Percentiles rank a stretch among this genome's conserved stretches.
phyloP scores from a whole-genome alignment of 2,797 vertebrate genomes.

The Labroides dimidiatus region DNA sequence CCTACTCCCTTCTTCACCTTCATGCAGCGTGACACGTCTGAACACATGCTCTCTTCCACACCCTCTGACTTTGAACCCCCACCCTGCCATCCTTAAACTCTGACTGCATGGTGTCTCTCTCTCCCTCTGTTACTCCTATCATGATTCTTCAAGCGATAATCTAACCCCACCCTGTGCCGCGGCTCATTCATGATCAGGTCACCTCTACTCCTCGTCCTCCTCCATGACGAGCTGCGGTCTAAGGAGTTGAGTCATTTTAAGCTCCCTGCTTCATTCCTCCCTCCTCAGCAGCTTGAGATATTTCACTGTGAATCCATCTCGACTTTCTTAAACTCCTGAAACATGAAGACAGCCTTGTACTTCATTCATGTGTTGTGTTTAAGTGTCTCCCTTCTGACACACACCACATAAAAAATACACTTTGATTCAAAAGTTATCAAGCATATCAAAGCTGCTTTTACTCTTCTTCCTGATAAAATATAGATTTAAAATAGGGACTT shows the following conservation, averaged over 20 bases:
- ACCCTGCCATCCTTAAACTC: neutral
- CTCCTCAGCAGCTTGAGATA: conserved; percentile 35
- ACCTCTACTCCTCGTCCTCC: conserved; percentile 27
- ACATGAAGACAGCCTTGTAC: neutral
- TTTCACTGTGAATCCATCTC: conserved; percentile 5
- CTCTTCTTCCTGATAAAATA: neutral
- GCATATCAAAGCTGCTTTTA: neutral
- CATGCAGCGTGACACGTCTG: conserved; percentile 24
- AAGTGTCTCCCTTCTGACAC: neutral
- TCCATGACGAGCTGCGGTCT: conserved; percentile 22
- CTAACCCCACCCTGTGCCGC: neutral
- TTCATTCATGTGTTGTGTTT: neutral
- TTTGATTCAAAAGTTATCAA: neutral
- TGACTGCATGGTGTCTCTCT: neutral
- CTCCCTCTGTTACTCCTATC: neutral
- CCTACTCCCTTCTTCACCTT: conserved; percentile 41
- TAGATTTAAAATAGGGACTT: neutral
- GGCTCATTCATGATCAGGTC: conserved; percentile 10
- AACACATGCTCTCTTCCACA: conserved; percentile 34
- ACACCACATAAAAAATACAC: neutral
- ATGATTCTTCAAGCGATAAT: neutral
- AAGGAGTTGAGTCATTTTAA: conserved; percentile 22
- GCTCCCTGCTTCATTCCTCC: conserved; percentile 28
- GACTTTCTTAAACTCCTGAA: neutral
- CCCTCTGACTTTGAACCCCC: conserved; percentile 30